Base-by-base conservation (phyloP, 2,888 invertebrate genomes). In the Didymodactylos carnosus region DNA sequence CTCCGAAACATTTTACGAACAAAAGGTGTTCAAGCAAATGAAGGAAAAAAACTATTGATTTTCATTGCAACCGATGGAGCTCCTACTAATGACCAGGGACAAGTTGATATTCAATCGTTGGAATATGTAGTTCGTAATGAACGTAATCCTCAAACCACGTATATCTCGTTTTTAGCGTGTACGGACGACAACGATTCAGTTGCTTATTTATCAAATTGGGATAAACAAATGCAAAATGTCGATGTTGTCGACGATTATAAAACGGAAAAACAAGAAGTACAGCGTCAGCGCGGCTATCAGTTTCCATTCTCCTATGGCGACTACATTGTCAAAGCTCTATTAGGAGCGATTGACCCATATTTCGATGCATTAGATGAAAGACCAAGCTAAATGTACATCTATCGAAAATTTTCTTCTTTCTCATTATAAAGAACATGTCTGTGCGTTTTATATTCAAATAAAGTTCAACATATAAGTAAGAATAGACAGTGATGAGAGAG, bases 201-300 rank as follows among this genome's bases (percentile, higher is more conserved):
- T 23, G 40, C 41, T 39, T 74, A 74, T 74, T 62, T 74, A 46
- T 71, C 71, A 23, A 72, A 74, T 39, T 74, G 74, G 74, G 74
- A 74, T 70, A 53, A n/a, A 62, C 71, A 35, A 23, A 53, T 74
- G 23, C 74, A 71, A 27, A 53, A 71, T 43, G 10, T 74, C 1
- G 74, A 74, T 46, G 74, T 74, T 14, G 71, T 74, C 14, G 74
- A 74, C 46, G 74, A 74, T 74, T 74, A 43, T 41, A 46, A 71
- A 51, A 71, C 41, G 14, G 74, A 74, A 40, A 29, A 39, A 27
- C 23, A 16, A 14, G 74, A 74, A 43, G 27, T 74, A 35, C 40
- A 71, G 41, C 70, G 51, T n/a, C 14, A 39, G 25, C 41, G 51
- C 39, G 74, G 74, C 13, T 13, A 10, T 13, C 19, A 19, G 19